Percentiles rank a stretch among this genome's conserved stretches.
Conservation (phyloP, 2,797 vertebrate species). For the Vespertilio murinus region DNA sequence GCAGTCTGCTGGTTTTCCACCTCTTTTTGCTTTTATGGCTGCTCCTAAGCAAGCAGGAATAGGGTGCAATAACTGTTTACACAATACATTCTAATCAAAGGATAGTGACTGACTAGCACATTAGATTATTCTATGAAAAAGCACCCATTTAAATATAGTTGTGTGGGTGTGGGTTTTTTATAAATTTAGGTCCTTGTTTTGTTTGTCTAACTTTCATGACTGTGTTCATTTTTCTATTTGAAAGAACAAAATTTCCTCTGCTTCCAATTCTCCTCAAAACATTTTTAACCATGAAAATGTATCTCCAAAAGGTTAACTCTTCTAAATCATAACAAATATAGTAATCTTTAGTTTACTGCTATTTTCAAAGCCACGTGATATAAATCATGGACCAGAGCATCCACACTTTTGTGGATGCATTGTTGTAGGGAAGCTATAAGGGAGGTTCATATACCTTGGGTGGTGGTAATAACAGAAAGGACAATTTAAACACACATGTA, state of each 20-base stretch:
- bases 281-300: slow-evolving; percentile 44
- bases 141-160: slow-evolving; percentile 42
- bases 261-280: neutral
- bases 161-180: neutral
- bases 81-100: slow-evolving; percentile 45
- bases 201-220: slow-evolving; percentile 48
- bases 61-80: slow-evolving; percentile 34
- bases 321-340: slow-evolving; percentile 38
- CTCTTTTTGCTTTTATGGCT: slow-evolving; percentile 69
- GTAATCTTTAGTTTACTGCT: neutral
- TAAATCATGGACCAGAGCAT: neutral
- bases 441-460: neutral
- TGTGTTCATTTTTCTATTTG: slow-evolving; percentile 56
- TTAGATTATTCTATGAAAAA: slow-evolving; percentile 43
- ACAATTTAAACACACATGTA: neutral
- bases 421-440: neutral
- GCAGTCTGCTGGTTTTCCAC: slow-evolving; percentile 63
- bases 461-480: neutral
- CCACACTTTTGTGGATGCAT: neutral
- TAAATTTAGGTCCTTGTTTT: slow-evolving; percentile 51
- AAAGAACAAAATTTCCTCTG: slow-evolving; percentile 51
- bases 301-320: slow-evolving; percentile 50
- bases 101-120: neutral
- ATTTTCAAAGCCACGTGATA: neutral
- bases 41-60: slow-evolving; percentile 54